Evolutionary conservation across 1,140 invertebrate genomes (phyloP).

Genomic region (Pseudomyrmex sp.): DNA sequence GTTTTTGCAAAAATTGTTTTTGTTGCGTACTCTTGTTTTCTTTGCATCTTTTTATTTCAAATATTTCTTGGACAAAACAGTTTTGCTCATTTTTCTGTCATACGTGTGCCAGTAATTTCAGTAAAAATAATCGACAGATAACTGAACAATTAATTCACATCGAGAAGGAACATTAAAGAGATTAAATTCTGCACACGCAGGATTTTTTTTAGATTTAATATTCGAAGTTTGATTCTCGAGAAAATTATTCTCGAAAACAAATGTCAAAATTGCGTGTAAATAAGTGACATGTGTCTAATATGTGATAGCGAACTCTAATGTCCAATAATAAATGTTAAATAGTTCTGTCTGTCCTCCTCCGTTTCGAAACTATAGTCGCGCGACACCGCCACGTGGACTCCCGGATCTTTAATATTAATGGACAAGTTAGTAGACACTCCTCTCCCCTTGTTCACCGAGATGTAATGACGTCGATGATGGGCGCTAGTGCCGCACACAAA

Average conservation of each 20-base stretch:
- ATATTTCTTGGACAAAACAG: neutral
- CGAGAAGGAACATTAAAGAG: neutral
- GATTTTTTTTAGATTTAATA: neutral
- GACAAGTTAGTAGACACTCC: conserved; percentile 82
- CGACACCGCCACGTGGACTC: conserved; percentile 57
- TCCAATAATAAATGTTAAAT: conserved; percentile 42
- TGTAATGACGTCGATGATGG: conserved; percentile 66
- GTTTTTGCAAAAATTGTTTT: conserved; percentile 17
- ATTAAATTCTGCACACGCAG: neutral
- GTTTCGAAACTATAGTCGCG: conserved; percentile 26
- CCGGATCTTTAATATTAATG: conserved; percentile 84
- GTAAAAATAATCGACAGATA: neutral
- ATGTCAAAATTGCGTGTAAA: neutral
- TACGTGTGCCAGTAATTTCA: neutral
- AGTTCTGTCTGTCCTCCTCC: neutral
- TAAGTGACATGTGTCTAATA: neutral
- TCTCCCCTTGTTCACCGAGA: conserved; percentile 44
- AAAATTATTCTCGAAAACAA: neutral
- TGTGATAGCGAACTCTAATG: conserved; percentile 25
- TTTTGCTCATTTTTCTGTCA: too few relatives aligned
- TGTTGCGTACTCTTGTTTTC: too few relatives aligned
- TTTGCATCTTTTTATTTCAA: neutral
- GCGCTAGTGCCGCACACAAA: neutral
- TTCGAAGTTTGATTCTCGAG: neutral
- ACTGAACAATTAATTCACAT: neutral